phyloP scores from a whole-genome alignment of 2,797 vertebrate genomes.

The Myotis vivesi region DNA sequence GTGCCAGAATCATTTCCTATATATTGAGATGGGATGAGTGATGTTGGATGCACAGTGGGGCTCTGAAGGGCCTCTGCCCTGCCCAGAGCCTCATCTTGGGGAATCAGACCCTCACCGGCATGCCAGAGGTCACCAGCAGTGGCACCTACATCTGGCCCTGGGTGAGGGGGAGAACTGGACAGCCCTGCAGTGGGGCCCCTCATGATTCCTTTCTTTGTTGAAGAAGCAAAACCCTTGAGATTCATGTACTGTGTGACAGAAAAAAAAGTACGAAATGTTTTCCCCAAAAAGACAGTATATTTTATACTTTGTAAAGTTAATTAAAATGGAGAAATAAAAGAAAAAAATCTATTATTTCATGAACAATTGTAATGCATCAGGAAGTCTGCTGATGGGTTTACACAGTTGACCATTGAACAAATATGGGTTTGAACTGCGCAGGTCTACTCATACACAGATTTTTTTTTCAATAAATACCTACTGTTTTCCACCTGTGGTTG shows the following conservation, averaged over 20 bases:
- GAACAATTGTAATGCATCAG: background rate
- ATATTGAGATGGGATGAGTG: slow-evolving; percentile 5
- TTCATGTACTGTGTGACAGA: slow-evolving; percentile 83
- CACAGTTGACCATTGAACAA: background rate
- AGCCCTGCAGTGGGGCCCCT: slow-evolving; percentile 50
- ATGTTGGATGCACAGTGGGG: background rate
- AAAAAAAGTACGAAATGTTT: slow-evolving; percentile 77
- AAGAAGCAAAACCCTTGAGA: slow-evolving; percentile 77
- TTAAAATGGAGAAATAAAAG: slow-evolving; percentile 79
- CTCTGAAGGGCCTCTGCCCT: background rate
- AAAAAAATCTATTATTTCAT: background rate
- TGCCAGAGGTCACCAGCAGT: slow-evolving; percentile 47
- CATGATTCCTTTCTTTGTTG: slow-evolving; percentile 73
- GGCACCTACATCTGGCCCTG: background rate
- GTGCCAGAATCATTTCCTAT: slow-evolving; percentile 74
- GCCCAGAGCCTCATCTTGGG: background rate
- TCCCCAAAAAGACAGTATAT: slow-evolving; percentile 85
- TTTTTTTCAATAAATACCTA: background rate
- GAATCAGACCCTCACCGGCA: background rate
- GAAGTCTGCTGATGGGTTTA: background rate
- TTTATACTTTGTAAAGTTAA: slow-evolving; percentile 88
- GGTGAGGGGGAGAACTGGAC: slow-evolving; percentile 19
- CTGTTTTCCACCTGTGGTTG: background rate
- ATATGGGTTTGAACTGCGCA: background rate
- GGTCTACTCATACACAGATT: background rate